Evolutionary conservation across 2,888 invertebrate species (phyloP), one percentile per base, ranked within the genome.

Genomic region (Lutraria lutraria): DNA sequence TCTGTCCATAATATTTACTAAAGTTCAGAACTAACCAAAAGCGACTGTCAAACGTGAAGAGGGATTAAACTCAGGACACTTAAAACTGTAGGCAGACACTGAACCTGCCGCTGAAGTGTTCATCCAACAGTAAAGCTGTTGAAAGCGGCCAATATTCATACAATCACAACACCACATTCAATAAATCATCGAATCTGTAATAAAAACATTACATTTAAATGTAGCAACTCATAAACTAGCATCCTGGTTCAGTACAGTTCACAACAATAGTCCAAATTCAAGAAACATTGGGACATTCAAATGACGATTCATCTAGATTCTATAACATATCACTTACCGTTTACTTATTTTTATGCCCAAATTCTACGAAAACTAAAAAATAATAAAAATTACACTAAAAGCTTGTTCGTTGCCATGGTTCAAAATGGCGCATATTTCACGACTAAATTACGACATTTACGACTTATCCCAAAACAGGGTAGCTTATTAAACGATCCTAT

Each of bases 341-440:
- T 83, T 83, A 34, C 83, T 43, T 60, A 82, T 83, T 83, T 83
- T 83, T 83, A 29, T 52, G 43, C 21, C 0, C 52, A 84, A 72
- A 76, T 29, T 72, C 43, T 29, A 8, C 25, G 19, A 29, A 76
- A 43, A 19, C 34, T n/a, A 60, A 82, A 63, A 43, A 31, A 21
- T 29, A n/a, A 25, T 34, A 31, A 72, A 72, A 76, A 34, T 31
- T 76, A 81, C 16, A 54, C 25, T 13, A 60, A 56, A 63, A 56
- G 90, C 88, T 90, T 88, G 81, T 72, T 84, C 79, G 94, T 94
- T 93, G 93, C 93, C 92, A 94, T 92, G 94, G 94, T 92, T 90
- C 92, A 94, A 94, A 81, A 94, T 94, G 94, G 94, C 93, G 90
- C 91, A 81, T 88, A 72, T 56, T 84, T 81, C n/a, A 79, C 53